Percentiles rank a stretch among this genome's conserved stretches.
phyloP scores from a whole-genome alignment of 2,888 invertebrate genomes.

The Dryomyza anilis region DNA sequence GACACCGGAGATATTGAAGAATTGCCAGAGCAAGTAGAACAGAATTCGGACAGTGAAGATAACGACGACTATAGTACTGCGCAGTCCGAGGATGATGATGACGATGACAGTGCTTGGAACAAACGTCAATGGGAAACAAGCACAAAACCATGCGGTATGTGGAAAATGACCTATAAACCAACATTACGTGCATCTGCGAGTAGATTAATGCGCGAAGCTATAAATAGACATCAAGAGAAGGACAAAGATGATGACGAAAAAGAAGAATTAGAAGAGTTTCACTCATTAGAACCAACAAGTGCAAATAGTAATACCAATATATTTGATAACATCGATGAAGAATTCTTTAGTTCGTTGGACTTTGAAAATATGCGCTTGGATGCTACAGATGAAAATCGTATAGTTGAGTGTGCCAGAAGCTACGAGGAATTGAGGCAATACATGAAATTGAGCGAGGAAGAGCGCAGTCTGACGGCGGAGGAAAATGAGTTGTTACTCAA shows the following conservation, averaged over 20 bases:
- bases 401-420: constrained; percentile 45
- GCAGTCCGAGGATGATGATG: constrained; percentile 32
- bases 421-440: constrained; percentile 44
- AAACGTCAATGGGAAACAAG: not conserved
- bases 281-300: constrained; percentile 40
- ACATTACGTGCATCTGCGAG: constrained; percentile 34
- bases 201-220: constrained; percentile 31
- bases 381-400: constrained; percentile 37
- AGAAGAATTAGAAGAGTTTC: constrained; percentile 38
- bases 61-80: constrained; percentile 38
- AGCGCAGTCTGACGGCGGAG: constrained; percentile 33
- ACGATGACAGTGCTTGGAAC: not conserved
- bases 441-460: constrained; percentile 29
- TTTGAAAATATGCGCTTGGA: constrained; percentile 39
- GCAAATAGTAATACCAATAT: constrained; percentile 30
- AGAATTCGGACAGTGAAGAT: constrained; percentile 33
- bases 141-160: constrained; percentile 33
- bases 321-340: constrained; percentile 44
- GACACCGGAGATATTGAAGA: constrained; percentile 46
- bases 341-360: constrained; percentile 47
- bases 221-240: not conserved
- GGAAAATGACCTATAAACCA: constrained; percentile 37
- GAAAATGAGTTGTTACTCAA: constrained; percentile 37
- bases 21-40: constrained; percentile 34
- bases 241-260: not conserved